Conservation (phyloP, 2,888 invertebrate species). For the Archips crataeganus region DNA sequence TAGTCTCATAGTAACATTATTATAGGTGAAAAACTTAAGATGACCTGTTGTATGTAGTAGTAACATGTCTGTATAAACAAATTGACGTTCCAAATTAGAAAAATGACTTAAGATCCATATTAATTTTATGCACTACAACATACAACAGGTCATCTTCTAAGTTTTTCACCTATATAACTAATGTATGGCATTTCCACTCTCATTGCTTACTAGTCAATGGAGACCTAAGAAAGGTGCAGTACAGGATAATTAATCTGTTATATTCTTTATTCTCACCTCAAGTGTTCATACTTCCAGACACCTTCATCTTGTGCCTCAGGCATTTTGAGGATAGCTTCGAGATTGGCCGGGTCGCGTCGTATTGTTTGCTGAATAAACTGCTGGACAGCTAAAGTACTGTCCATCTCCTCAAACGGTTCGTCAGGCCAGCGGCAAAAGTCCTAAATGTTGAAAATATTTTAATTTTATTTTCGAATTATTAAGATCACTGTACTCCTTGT, state of each 20-base stretch:
- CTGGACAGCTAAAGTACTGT: slow-evolving; percentile 98
- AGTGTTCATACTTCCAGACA: slow-evolving; percentile 99
- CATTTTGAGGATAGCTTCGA: slow-evolving; percentile 97
- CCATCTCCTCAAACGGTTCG: slow-evolving; percentile 99
- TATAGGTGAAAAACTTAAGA: too few species aligned
- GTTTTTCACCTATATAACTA: too few species aligned
- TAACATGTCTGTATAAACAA: too few species aligned
- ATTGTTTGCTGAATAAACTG: slow-evolving; percentile 99
- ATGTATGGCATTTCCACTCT: too few species aligned
- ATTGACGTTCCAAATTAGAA: too few species aligned
- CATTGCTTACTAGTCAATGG: too few species aligned
- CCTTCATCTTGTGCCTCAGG: slow-evolving; percentile 99
- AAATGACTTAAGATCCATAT: too few species aligned
- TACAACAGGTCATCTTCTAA: too few species aligned
- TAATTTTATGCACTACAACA: too few species aligned
- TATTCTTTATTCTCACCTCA: slow-evolving; percentile 87
- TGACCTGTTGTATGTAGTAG: too few species aligned
- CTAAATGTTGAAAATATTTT: slow-evolving; percentile 74
- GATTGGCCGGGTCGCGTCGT: slow-evolving; percentile 95
- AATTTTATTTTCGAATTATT: background rate
- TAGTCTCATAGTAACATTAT: too few species aligned
- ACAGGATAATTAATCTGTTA: background rate
- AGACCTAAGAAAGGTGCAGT: background rate
- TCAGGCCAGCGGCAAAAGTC: slow-evolving; percentile 99
- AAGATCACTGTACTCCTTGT: background rate